These are phyloP conservation scores for Acanthosepion esculentum DNA, from an alignment of 2,888 invertebrate genomes.

Conservation along the genomic window DNA sequence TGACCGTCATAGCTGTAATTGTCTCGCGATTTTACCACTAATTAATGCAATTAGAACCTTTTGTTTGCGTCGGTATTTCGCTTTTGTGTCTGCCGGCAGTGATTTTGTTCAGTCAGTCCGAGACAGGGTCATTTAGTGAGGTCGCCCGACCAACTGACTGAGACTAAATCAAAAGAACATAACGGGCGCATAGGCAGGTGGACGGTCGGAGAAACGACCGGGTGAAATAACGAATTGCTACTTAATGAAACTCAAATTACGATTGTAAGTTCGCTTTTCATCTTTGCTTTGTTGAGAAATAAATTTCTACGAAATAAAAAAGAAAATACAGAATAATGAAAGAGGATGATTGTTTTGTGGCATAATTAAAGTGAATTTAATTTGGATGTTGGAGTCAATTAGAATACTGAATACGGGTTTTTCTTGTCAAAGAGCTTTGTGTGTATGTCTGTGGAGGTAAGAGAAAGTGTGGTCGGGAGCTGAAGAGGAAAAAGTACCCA, in stretches of 20 bases:
- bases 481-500: too few relatives aligned
- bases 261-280: neutral
- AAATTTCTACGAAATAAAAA: neutral
- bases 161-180: neutral
- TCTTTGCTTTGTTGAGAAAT: neutral
- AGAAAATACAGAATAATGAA: neutral
- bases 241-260: conserved; percentile 1
- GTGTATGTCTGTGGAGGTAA: neutral
- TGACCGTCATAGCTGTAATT: neutral
- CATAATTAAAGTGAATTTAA: neutral
- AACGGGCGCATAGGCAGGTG: too few relatives aligned
- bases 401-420: neutral
- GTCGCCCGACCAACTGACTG: neutral
- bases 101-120: neutral
- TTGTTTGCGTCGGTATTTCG: neutral
- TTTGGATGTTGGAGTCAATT: neutral
- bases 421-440: neutral
- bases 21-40: neutral
- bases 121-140: neutral
- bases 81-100: conserved; percentile 20
- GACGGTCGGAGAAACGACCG: neutral
- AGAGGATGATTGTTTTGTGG: neutral
- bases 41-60: conserved; percentile 33
- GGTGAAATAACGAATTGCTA: neutral
- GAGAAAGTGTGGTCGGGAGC: neutral